These are phyloP conservation scores for Plebejus argus DNA, from an alignment of 2,888 invertebrate species.

Conservation along the genomic window DNA sequence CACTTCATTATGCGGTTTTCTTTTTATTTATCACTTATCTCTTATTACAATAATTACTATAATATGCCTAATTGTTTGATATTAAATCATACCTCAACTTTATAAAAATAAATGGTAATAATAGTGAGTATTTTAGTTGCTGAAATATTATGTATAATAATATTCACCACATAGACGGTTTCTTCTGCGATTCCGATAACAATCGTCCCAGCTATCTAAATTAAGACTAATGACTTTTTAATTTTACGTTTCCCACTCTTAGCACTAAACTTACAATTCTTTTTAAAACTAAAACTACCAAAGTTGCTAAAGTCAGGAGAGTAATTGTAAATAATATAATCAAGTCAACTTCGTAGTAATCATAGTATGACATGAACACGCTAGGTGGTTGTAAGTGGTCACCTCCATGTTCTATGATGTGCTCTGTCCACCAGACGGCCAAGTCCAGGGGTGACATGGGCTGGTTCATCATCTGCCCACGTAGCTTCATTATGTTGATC, in stretches of 20 bases:
- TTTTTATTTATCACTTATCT: too few relatives aligned
- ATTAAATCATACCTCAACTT: too few relatives aligned
- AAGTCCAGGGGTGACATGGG: constrained; percentile 46
- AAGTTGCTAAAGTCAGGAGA: not conserved
- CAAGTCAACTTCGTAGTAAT: constrained; percentile 46
- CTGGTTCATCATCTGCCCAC: constrained; percentile 44
- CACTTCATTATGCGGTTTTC: too few relatives aligned
- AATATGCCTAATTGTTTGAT: too few relatives aligned
- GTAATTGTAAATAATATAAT: not conserved
- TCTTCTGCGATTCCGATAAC: not conserved
- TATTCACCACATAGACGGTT: not conserved
- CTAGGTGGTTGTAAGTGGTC: constrained; percentile 49
- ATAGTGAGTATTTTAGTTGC: too few relatives aligned
- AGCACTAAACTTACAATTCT: not conserved
- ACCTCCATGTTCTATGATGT: constrained; percentile 50
- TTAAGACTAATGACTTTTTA: not conserved
- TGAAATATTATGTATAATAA: too few relatives aligned
- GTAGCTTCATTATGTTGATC: constrained; percentile 43
- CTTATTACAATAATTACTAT: too few relatives aligned
- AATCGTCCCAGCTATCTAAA: not conserved
- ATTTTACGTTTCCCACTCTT: not conserved
- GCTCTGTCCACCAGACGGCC: constrained; percentile 54
- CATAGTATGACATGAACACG: constrained; percentile 44
- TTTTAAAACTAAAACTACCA: not conserved
- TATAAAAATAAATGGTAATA: too few relatives aligned